Evolutionary conservation across 2,113 vertebrate genomes (phyloP), one percentile per base, ranked within the genome.

Genomic region (Crocuta crocuta): DNA sequence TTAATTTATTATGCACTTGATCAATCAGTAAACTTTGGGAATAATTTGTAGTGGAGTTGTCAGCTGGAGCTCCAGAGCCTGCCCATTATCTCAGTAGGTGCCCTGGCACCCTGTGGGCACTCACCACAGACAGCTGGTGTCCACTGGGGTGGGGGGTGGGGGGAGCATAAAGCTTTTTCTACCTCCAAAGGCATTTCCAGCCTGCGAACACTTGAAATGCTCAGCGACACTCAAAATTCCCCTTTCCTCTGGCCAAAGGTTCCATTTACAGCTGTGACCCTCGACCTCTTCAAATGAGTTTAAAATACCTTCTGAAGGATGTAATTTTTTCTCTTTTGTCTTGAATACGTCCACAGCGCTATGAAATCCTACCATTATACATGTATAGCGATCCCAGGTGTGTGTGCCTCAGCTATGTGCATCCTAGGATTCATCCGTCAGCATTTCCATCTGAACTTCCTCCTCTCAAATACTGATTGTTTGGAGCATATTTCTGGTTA

Each of bases 1-100:
- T 95, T 96, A 91, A 97, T 97, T 97, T 98, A 94, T 95, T 97
- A 89, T 83, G 68, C 10, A 83, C 81, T 86, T 96, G 92, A 95
- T 96, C 94, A 89, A 73, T 94, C 4, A 0, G 84, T 96, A 97
- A 98, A 96, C 89, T 97, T 94, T 50, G 76, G 73, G 48, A 84
- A 53, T 89, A 86, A 65, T 96, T 97, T 63, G 81, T 76, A 86
- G 80, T 58, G 2, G 0, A 23, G 71, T 11, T 79, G 61, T 95
- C 88, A 86, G 81, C 90, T 87, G 71, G 96, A 71, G 88, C 24
- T 80, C 48, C 82, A 53, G 90, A 58, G 66, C 61, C 91, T 86
- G 81, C 68, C 84, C 87, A 79, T 96, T 96, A 93, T 97, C 94
- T 89, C 96, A 35, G 79, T 65, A 76, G 97, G 96, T 53, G 39